Percentiles rank a stretch among this genome's conserved stretches.
phyloP scores from a whole-genome alignment of 2,888 invertebrate species.

The Oscheius sp. region DNA sequence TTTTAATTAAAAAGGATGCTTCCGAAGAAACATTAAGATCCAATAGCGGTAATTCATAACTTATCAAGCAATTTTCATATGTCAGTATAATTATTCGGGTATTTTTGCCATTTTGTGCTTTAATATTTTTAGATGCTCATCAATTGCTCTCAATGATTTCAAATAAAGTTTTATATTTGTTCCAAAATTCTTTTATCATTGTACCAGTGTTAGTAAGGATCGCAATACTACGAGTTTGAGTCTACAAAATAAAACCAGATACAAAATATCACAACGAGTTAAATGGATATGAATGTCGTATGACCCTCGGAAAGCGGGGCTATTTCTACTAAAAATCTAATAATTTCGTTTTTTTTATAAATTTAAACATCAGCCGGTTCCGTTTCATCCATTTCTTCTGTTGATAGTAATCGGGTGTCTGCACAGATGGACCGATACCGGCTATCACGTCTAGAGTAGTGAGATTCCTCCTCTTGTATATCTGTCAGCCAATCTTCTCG shows the following conservation, averaged over 20 bases:
- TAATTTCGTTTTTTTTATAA: background rate
- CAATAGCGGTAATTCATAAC: background rate
- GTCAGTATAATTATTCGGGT: conserved; percentile 23
- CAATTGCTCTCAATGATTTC: conserved; percentile 1
- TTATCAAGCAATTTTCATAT: conserved; percentile 8
- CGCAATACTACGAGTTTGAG: background rate
- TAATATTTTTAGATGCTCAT: conserved; percentile 15
- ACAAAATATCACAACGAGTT: conserved; percentile 4
- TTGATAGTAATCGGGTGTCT: conserved; percentile 10
- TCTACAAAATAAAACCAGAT: conserved; percentile 3
- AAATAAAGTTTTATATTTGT: conserved; percentile 3
- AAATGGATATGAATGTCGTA: conserved; percentile 10
- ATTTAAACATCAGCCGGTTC: conserved; percentile 1
- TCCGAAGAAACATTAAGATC: conserved; percentile 32
- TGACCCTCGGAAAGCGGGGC: background rate
- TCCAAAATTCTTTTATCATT: background rate
- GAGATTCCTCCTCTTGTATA: conserved; percentile 51
- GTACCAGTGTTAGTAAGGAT: conserved; percentile 8
- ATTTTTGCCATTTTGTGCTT: conserved; percentile 26
- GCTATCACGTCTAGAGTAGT: conserved; percentile 17
- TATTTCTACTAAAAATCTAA: conserved; percentile 6
- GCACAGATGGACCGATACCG: conserved; percentile 20
- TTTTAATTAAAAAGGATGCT: conserved; percentile 30
- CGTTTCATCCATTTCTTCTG: conserved; percentile 26
- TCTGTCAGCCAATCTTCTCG: conserved; percentile 44